Evolutionary conservation across 2,888 invertebrate genomes (phyloP).

Genomic region (Cylindroiulus punctatus): DNA sequence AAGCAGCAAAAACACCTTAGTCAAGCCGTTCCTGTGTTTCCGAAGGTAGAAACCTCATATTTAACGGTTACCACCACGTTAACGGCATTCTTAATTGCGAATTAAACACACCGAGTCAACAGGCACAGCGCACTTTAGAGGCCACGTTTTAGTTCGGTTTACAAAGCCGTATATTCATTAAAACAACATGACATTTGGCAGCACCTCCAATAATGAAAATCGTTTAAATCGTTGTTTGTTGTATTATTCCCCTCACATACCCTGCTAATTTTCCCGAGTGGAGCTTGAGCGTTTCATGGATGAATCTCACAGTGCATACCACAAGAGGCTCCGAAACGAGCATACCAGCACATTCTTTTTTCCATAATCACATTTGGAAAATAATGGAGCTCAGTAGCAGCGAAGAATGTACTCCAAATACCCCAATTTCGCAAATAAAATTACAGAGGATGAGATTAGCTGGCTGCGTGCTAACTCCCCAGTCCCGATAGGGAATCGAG

Average conservation of each 20-base stretch:
- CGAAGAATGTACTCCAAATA: constrained; percentile 40
- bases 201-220: neutral
- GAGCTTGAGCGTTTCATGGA: neutral
- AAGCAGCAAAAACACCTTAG: no score
- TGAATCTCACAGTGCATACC: neutral
- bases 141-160: neutral
- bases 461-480: constrained; percentile 16
- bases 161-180: neutral
- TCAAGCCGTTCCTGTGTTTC: no score
- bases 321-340: neutral
- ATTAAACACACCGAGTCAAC: no score
- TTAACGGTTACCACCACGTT: no score
- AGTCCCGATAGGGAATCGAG: neutral
- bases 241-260: constrained; percentile 10
- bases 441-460: constrained; percentile 35
- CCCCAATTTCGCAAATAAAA: constrained; percentile 45
- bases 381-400: constrained; percentile 25
- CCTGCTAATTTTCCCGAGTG: neutral
- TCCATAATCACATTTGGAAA: constrained; percentile 34
- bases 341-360: constrained; percentile 30
- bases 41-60: no score
- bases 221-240: neutral
- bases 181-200: neutral
- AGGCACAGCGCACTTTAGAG: no score
- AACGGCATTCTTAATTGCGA: no score